Evolutionary conservation across 2,113 vertebrate species (phyloP).

Genomic region (Myrmecophaga tridactyla): DNA sequence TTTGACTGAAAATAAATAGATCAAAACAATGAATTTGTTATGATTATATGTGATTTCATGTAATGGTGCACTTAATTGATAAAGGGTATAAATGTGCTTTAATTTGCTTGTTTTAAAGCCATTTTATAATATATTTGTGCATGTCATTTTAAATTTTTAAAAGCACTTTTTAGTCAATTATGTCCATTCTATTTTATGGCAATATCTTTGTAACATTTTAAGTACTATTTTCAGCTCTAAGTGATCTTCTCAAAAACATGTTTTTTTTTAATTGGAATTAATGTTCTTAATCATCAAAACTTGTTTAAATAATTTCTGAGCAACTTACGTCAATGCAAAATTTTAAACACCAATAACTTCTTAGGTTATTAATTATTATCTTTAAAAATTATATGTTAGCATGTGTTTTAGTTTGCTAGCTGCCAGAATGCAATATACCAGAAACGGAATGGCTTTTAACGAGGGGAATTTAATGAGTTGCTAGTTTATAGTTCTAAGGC

Average conservation of each 20-base stretch:
- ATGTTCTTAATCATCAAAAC: neutral
- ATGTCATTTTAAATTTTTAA: neutral
- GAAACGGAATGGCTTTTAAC: too few species aligned
- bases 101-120: neutral
- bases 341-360: neutral
- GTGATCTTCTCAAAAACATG: neutral
- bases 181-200: neutral
- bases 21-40: neutral
- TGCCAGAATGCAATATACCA: too few species aligned
- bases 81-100: neutral
- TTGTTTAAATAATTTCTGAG: neutral
- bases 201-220: conserved; percentile 31
- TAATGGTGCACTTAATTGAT: neutral
- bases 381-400: neutral
- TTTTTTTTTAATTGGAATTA: neutral
- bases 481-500: too few species aligned
- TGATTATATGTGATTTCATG: neutral
- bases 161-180: neutral
- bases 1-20: neutral
- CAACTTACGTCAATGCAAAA: neutral
- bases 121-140: neutral
- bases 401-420: too few species aligned
- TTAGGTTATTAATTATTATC: neutral
- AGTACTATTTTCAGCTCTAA: neutral
- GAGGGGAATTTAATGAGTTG: too few species aligned